phyloP scores from a whole-genome alignment of 2,113 vertebrate genomes.

The Myiozetetes cayanensis region DNA sequence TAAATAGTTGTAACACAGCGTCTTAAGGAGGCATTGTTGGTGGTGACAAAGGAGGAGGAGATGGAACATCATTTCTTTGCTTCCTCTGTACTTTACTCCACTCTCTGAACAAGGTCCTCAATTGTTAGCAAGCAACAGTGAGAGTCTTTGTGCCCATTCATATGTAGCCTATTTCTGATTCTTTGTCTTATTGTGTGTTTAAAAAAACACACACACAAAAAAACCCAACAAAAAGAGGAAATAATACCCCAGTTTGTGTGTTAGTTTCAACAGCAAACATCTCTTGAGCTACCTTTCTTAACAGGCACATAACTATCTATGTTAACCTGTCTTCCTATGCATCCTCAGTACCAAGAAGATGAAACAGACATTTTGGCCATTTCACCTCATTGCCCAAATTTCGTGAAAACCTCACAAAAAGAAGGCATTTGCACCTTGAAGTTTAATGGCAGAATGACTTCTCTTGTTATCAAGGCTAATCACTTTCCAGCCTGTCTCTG shows the following conservation, averaged over 20 bases:
- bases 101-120: not conserved
- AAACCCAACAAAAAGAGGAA: too few relatives aligned
- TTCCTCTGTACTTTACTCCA: not conserved
- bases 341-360: not conserved
- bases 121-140: not conserved
- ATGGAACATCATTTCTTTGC: not conserved
- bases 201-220: not conserved
- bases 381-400: not conserved
- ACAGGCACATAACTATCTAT: not conserved
- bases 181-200: rapidly evolving
- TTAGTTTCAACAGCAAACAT: not conserved
- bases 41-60: not conserved
- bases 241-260: rapidly evolving
- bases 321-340: not conserved
- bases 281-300: not conserved
- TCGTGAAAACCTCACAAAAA: not conserved
- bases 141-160: not conserved
- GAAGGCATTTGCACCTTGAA: not conserved
- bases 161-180: not conserved
- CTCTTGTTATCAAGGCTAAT: conserved; percentile 1
- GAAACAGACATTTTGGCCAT: not conserved
- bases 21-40: not conserved
- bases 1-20: not conserved
- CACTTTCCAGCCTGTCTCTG: not conserved
- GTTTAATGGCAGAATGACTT: not conserved